A percentile compares a stretch with the other conserved stretches of the same genome.
These are phyloP conservation scores for Chymomyza fuscimana DNA, from an alignment of 2,888 invertebrate genomes.

Conservation along the genomic window DNA sequence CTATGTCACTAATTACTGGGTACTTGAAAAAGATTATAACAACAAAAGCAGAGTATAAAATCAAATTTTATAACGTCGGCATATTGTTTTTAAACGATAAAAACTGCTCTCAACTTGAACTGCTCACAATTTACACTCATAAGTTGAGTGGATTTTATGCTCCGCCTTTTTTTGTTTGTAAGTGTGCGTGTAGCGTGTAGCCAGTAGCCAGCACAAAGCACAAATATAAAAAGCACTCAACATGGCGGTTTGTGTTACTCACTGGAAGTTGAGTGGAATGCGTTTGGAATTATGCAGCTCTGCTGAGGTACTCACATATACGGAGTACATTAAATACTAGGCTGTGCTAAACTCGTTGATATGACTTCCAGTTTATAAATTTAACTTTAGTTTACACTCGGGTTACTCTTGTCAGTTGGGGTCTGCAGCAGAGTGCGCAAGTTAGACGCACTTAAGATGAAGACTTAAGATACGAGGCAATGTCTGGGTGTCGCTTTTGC, in stretches of 20 bases:
- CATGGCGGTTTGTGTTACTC: slow-evolving; percentile 65
- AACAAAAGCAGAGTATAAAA: slow-evolving; percentile 18
- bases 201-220: slow-evolving; percentile 33
- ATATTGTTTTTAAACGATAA: not conserved
- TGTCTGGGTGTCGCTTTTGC: slow-evolving; percentile 18
- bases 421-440: slow-evolving; percentile 41
- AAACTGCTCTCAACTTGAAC: not conserved
- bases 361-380: too few relatives aligned
- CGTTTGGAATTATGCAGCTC: slow-evolving; percentile 37
- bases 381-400: not conserved
- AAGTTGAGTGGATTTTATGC: slow-evolving; percentile 2
- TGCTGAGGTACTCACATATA: slow-evolving; percentile 49
- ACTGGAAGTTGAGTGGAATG: slow-evolving; percentile 53
- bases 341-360: slow-evolving; percentile 23
- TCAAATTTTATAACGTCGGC: slow-evolving; percentile 2
- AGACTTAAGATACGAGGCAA: slow-evolving; percentile 43
- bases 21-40: slow-evolving; percentile 40
- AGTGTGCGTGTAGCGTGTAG: slow-evolving; percentile 21
- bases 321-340: too few relatives aligned
- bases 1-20: slow-evolving; percentile 58
- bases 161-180: slow-evolving; percentile 8
- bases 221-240: slow-evolving; percentile 49
- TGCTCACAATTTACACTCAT: not conserved
- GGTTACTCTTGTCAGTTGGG: slow-evolving; percentile 1
- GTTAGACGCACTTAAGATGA: slow-evolving; percentile 63